Base-by-base conservation (phyloP, 2,113 vertebrate species). In the Patagioenas fasciata region DNA sequence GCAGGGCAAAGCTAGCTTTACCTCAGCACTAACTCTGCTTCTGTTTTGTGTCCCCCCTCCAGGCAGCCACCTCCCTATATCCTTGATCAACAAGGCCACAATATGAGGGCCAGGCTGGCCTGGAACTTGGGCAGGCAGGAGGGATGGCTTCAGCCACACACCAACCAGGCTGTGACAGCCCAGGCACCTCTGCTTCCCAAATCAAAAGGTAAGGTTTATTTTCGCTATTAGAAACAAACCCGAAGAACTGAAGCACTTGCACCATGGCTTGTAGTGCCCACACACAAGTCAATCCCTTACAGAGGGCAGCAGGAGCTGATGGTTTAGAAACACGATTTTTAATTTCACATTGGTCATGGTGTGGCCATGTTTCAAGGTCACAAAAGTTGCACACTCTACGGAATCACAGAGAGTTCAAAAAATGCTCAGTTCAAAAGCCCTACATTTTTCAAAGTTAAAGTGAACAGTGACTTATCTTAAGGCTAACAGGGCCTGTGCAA, bases 21-120 rank as follows among this genome's bases (percentile, higher is more conserved):
- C 32, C 24, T 34, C 57, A 53, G 60, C 15, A 2, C 44, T 31
- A 51, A 79, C 11, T 60, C 54, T 5, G 9, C 20, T 75, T 51
- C 60, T 72, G 26, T 20, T 92, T 31, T 67, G 20, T 20, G 40
- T 40, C 13, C 18, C 53, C 32, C 1, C 2, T 9, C 25, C 85
- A 97, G 97, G 97, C 92, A 97, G 66, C 92, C 94, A 3, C 42
- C 23, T 53, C 96, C 95, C 60, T 29, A 1, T 53, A 20, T 95
- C 65, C 73, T 86, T 75, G 84, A 98, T 20, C 38, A 47, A 10
- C 87, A 84, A 73, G 90, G 77, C 24, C 44, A 8, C 36, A 72
- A 58, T 11, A 32, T 78, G 15, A 84, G 88, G 16, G 66, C 53
- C 13, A 92, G 31, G 51, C 65, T 97, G 1, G 94, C 96, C 60